Conservation (phyloP, 2,888 invertebrate species). For the Anthophora plumipes region DNA sequence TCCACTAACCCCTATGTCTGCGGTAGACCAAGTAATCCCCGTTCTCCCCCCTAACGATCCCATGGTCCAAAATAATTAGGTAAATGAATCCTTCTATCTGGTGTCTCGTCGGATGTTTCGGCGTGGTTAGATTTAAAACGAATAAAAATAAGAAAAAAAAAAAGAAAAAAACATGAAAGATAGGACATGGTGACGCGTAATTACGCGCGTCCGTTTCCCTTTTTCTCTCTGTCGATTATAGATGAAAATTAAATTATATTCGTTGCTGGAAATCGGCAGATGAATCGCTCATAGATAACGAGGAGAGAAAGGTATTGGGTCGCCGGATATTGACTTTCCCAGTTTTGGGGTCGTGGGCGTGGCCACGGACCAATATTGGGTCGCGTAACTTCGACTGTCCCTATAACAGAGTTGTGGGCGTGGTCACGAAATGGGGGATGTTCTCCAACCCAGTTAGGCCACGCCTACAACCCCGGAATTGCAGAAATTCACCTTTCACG, state of each 20-base stretch:
- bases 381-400: no score
- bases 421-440: no score
- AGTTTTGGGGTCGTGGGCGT: no score
- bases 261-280: conserved; percentile 52
- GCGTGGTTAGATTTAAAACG: conserved; percentile 41
- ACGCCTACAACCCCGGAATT: no score
- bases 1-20: conserved; percentile 32
- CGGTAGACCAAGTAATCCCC: conserved; percentile 41
- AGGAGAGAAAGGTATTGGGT: not conserved
- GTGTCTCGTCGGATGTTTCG: conserved; percentile 44
- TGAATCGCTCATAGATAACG: conserved; percentile 47
- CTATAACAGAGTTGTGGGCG: no score
- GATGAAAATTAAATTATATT: conserved; percentile 60
- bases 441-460: no score
- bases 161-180: conserved; percentile 15
- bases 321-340: no score
- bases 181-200: conserved; percentile 25
- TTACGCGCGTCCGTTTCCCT: conserved; percentile 36
- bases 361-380: no score
- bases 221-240: conserved; percentile 64
- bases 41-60: conserved; percentile 20
- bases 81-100: conserved; percentile 62
- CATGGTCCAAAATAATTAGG: conserved; percentile 65
- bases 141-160: not conserved
- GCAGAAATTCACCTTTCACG: no score